Percentiles rank a stretch among this genome's conserved stretches.
Conservation (phyloP, 2,797 vertebrate genomes). For the Argyrosomus regius region DNA sequence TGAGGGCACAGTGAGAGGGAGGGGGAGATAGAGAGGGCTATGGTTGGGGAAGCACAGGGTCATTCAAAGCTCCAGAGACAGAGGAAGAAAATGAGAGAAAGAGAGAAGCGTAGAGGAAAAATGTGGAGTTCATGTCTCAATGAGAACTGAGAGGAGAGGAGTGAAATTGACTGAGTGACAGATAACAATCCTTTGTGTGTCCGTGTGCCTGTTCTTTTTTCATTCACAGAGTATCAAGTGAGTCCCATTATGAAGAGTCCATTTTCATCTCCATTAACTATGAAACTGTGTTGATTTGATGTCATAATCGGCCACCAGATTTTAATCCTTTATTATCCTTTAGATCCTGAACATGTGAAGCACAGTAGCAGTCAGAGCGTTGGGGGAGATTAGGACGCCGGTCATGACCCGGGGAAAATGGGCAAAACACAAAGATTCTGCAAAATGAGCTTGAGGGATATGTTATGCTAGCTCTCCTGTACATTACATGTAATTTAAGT, state of each 20-base stretch:
- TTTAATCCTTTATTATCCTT: conserved; percentile 5
- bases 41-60: conserved; percentile 71
- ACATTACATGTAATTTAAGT: not conserved
- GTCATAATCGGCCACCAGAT: not conserved
- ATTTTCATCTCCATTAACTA: not conserved
- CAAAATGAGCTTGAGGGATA: not conserved
- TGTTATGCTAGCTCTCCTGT: not conserved
- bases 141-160: conserved; percentile 15
- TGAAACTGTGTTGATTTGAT: not conserved
- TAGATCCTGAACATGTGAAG: not conserved
- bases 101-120: conserved; percentile 20
- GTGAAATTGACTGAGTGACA: conserved; percentile 20
- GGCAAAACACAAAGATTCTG: too few relatives aligned
- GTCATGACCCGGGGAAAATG: too few relatives aligned
- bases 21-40: conserved; percentile 33
- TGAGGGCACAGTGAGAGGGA: conserved; percentile 43
- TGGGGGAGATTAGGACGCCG: too few relatives aligned
- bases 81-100: conserved; percentile 39
- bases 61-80: conserved; percentile 57
- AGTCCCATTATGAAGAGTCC: not conserved
- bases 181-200: not conserved
- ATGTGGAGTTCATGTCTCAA: conserved; percentile 49
- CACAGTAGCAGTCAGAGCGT: not conserved
- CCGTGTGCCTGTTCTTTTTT: not conserved
- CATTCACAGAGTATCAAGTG: not conserved